Percentiles rank a stretch among this genome's conserved stretches.
Evolutionary conservation across 2,113 vertebrate species (phyloP).

Genomic region (Rallus limicola): DNA sequence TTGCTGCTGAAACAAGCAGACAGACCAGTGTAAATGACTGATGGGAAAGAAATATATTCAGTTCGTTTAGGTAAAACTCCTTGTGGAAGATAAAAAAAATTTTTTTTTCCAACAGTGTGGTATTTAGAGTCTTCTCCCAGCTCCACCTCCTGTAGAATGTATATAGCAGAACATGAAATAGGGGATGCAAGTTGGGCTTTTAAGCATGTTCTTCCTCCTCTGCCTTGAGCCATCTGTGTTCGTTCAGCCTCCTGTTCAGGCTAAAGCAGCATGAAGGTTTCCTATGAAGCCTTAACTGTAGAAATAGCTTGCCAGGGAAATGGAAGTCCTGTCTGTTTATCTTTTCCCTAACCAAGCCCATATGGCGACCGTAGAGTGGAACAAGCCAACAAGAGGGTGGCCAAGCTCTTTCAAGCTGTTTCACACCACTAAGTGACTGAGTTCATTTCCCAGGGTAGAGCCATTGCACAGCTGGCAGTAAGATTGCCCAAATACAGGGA

Average conservation of each 20-base stretch:
- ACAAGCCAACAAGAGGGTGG: neutral
- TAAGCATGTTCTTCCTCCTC: neutral
- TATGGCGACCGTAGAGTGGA: neutral
- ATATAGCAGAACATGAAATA: neutral
- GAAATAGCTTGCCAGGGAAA: neutral
- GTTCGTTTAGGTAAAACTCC: neutral
- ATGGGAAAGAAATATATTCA: neutral
- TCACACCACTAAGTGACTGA: neutral
- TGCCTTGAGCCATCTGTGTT: constrained; percentile 27
- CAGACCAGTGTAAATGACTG: neutral
- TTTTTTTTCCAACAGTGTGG: neutral
- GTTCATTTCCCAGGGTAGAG: neutral
- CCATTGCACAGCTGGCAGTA: neutral
- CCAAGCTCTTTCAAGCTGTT: neutral
- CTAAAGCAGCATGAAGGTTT: neutral
- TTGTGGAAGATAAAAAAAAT: neutral
- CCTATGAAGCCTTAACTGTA: neutral
- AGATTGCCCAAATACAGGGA: neutral
- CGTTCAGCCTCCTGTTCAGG: neutral
- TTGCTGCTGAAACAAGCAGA: constrained; percentile 24
- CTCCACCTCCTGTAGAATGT: neutral
- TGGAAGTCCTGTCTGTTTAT: neutral
- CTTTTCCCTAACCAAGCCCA: neutral
- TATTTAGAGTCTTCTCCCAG: neutral
- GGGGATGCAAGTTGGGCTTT: neutral